Evolutionary conservation across 2,888 invertebrate genomes (phyloP), one percentile per base, ranked within the genome.

Genomic region (Conops quadrifasciatus): DNA sequence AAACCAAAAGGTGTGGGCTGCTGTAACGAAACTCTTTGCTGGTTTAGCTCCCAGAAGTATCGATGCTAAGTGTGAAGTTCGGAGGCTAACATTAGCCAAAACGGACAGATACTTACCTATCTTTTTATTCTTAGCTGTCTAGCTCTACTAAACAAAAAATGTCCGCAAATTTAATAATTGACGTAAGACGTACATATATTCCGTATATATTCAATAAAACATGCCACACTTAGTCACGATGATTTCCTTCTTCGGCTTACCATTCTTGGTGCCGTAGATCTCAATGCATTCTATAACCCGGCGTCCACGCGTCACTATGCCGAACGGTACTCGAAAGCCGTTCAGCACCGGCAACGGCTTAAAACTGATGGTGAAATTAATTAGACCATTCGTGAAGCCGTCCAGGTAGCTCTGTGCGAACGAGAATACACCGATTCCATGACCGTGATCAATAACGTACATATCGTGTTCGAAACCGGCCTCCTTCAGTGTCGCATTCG

Each of bases 281-380:
- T 80, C 78, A 3, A 83, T 71, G 11, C 72, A 74, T 36, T 80
- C 75, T 7, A 84, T 74, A 16, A 82, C 73, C 1, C 78, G 74
- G 7, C 76, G 45, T 1, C 85, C 85, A 4, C 77, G 74, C 7
- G 78, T 49, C 0, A 84, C 77, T 13, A 77, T 71, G 0, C 84
- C 85, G 30, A 85, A 84, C 15, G 80, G 77, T 43, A 83, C 75
- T 5, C 83, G 78, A 0, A 76, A 64, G 15, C 79, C 79, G 16
- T 82, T 80, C 13, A 76, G 63, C 2, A 80, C 73, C 2, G 77
- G 74, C 60, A 85, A 26, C 9, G 78, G 78, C 70, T 81, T 82
- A 21, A 85, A 83, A 60, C 81, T 83, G 36, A 84, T 80, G 9
- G 80, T 77, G 45, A 84, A 85, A 71, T 78, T 77, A 5, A 84